Percentiles rank a stretch among this genome's conserved stretches.
phyloP scores from a whole-genome alignment of 2,797 vertebrate genomes.

The Dromococcyx pavoninus region DNA sequence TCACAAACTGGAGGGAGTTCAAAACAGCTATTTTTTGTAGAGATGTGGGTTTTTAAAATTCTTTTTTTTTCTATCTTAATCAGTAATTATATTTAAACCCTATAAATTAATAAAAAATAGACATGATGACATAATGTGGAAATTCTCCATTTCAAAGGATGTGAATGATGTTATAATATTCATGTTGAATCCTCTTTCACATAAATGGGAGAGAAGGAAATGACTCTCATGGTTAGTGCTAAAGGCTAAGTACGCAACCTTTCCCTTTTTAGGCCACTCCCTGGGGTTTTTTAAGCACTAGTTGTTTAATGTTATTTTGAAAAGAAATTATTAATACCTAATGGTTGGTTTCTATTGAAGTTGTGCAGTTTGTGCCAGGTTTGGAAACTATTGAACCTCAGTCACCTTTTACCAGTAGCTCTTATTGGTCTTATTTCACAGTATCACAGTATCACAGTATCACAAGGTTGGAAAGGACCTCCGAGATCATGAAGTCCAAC shows the following conservation, averaged over 20 bases:
- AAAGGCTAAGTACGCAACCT: neutral
- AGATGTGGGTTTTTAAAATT: neutral
- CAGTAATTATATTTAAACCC: neutral
- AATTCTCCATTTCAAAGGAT: neutral
- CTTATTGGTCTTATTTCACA: too few species aligned
- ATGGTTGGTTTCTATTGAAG: neutral
- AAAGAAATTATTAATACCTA: neutral
- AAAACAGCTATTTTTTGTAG: neutral
- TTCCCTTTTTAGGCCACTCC: conserved; percentile 1
- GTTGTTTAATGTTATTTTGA: neutral
- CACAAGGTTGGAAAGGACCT: too few species aligned
- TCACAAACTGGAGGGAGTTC: neutral
- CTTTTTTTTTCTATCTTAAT: neutral
- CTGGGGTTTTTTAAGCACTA: neutral
- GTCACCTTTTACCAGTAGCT: neutral
- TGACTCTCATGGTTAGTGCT: neutral
- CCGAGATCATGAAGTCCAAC: too few species aligned
- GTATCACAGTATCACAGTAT: too few species aligned
- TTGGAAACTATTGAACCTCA: neutral
- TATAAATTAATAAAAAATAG: neutral
- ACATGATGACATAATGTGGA: neutral
- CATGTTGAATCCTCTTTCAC: neutral
- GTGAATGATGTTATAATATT: neutral
- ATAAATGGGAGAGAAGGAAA: neutral
- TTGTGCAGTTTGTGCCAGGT: neutral